Percentiles rank a stretch among this genome's conserved stretches.
These are phyloP conservation scores for human DNA, from an alignment of 2,113 vertebrate species.

Conservation along the genomic window GRCh38 chr6:3354001-3354500, in stretches of 20 bases:
- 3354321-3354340: not conserved
- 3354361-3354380: not conserved
- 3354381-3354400: not conserved
- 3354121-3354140: not conserved
- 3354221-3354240: not conserved
- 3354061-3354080: not conserved
- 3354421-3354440: not conserved
- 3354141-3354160: not conserved
- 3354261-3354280: not conserved
- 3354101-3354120: not conserved
- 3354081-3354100: not conserved
- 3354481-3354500: not conserved
- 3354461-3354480: accelerated
- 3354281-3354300: not conserved
- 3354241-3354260: not conserved
- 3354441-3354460: not conserved
- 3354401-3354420: not conserved
- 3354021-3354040: not conserved
- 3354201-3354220: not conserved
- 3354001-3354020: not conserved
- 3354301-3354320: not conserved
- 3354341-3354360: not conserved
- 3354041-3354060: not conserved
- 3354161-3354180: not conserved
- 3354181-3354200: not conserved